These are phyloP conservation scores for Istiophorus platypterus DNA, from an alignment of 2,113 vertebrate species.

Conservation along the genomic window DNA sequence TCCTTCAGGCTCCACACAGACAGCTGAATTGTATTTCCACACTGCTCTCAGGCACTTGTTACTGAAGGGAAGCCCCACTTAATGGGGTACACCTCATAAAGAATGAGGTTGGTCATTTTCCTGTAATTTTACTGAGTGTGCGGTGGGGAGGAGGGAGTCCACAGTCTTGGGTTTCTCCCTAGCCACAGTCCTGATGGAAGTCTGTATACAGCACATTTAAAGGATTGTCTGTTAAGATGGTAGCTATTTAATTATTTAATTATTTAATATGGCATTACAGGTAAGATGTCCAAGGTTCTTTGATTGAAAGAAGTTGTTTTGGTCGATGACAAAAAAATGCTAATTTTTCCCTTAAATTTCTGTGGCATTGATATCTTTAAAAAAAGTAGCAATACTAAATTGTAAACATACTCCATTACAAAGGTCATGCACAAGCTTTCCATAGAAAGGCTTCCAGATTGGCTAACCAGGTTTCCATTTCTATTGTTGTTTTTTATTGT, in stretches of 20 bases:
- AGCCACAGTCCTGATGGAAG: not conserved
- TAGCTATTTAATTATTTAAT: not conserved
- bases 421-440: not conserved
- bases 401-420: not conserved
- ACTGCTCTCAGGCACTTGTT: constrained; percentile 42
- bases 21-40: constrained; percentile 59
- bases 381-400: not conserved
- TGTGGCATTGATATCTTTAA: no score
- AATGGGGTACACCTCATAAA: constrained; percentile 63
- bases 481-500: not conserved
- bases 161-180: not conserved
- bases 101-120: constrained; percentile 7
- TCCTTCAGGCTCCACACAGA: constrained; percentile 49
- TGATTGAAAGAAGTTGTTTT: not conserved
- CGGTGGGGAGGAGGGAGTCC: constrained; percentile 14
- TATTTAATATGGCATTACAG: not conserved
- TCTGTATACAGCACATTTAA: not conserved
- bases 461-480: not conserved
- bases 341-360: not conserved
- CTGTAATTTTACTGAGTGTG: constrained; percentile 19
- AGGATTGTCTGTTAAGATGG: not conserved
- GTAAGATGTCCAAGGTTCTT: not conserved
- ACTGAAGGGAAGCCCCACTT: constrained; percentile 68
- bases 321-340: not conserved
- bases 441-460: not conserved